Base-by-base conservation (phyloP, 1,140 invertebrate species). In the Epicauta chinensis region DNA sequence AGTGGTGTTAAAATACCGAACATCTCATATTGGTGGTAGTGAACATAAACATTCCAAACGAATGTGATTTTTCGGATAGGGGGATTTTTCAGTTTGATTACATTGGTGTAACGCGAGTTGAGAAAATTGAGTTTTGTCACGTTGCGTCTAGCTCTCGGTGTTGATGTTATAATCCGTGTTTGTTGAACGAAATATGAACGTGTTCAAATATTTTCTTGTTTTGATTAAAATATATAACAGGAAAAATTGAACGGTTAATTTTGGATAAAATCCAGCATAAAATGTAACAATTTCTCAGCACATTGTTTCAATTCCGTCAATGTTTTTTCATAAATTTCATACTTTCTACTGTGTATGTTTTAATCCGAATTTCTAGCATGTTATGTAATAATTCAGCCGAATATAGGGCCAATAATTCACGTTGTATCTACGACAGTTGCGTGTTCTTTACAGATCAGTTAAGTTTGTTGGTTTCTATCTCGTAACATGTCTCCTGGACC, bases 141-240 rank as follows among this genome's bases (percentile, higher is more conserved):
- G 47, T 50, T 55, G 43, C 23, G 23, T 11, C 37, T 55, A 16
- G 34, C 17, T 10, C 13, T 14, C 40, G 32, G 43, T 38, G 51
- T 53, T 45, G 38, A 37, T 50, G 47, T 50, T 32, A 46, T 46
- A 37, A 37, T 34, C 42, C 42, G 15, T 55, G 50, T 56, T 56
- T 48, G 43, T 42, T 36, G 47, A 53, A 30, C 23, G 53, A 37
- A 55, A 55, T 55, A 37, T 15, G 36, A 55, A 53, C 55, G 55
- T 56, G 55, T 48, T 53, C 55, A 56, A 56, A 56, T 56, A 56
- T 56, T 56, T 50, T 55, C 23, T 15, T 39, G 53, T 47, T 56
- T 46, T 56, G 55, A 56, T 56, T 56, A 56, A 56, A 56, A n/a
- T n/a, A 23, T 23, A 23, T 7, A 23, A 23, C 23, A 23, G 39